Conservation (phyloP, 2,113 vertebrate species). For the Otocyon megalotis region DNA sequence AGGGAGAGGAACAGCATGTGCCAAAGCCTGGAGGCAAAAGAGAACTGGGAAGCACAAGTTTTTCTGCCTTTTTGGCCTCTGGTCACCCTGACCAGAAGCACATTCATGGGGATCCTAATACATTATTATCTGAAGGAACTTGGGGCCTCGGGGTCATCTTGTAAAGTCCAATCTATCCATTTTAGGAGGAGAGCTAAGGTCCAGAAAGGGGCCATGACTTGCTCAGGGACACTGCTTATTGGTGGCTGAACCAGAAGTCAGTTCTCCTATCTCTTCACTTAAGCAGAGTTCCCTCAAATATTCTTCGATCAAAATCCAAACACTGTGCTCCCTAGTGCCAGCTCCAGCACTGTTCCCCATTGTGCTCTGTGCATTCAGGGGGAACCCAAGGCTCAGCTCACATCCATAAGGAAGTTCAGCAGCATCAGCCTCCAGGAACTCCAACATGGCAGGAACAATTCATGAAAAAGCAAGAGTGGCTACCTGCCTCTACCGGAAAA, state of each 20-base stretch:
- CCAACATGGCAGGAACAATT: neutral
- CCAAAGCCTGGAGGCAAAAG: neutral
- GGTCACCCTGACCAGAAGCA: neutral
- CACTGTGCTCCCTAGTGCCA: neutral
- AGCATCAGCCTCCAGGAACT: neutral
- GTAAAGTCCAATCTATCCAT: neutral
- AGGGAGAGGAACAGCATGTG: neutral
- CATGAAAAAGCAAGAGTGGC: neutral
- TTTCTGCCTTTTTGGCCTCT: neutral
- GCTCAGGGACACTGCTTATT: neutral
- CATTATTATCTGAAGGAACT: neutral
- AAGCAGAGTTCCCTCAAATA: neutral
- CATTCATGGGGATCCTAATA: neutral
- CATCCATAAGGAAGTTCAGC: neutral
- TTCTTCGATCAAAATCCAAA: neutral
- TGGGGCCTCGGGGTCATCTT: neutral
- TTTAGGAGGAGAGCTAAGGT: neutral
- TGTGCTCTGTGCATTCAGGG: neutral
- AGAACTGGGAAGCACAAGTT: neutral
- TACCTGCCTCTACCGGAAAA: conserved; percentile 1
- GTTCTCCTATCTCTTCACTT: neutral
- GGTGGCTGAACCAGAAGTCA: conserved; percentile 15
- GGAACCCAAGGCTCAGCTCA: neutral
- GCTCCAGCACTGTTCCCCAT: neutral
- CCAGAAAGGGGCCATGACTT: neutral